These are phyloP conservation scores for Ataeniobius toweri DNA, from an alignment of 2,797 vertebrate species.

Conservation along the genomic window DNA sequence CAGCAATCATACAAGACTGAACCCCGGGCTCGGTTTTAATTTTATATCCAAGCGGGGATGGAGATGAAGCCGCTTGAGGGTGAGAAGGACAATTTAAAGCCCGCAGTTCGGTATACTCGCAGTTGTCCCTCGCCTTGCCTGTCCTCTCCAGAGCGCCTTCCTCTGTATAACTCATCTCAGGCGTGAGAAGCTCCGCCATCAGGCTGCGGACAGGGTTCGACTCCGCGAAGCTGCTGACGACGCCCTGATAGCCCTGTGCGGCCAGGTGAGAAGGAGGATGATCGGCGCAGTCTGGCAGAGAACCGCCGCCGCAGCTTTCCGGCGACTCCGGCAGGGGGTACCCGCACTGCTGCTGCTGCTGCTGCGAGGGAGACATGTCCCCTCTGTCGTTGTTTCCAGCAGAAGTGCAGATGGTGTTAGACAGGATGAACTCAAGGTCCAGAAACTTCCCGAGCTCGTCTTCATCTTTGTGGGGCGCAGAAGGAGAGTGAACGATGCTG, in stretches of 20 bases:
- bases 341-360: slow-evolving; percentile 59
- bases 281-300: slow-evolving; percentile 80
- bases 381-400: slow-evolving; percentile 29
- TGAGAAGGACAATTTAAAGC: slow-evolving; percentile 60
- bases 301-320: slow-evolving; percentile 85
- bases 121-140: slow-evolving; percentile 63
- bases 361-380: slow-evolving; percentile 49
- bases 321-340: slow-evolving; percentile 90
- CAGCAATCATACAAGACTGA: slow-evolving; percentile 85
- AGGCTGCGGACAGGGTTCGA: slow-evolving; percentile 82
- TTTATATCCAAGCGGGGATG: slow-evolving; percentile 77
- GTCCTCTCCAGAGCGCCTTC: slow-evolving; percentile 61
- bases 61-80: slow-evolving; percentile 57
- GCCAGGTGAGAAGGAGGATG: slow-evolving; percentile 57
- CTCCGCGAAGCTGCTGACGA: slow-evolving; percentile 52
- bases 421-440: slow-evolving; percentile 92
- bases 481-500: slow-evolving; percentile 77
- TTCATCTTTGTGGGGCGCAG: slow-evolving; percentile 78
- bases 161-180: slow-evolving; percentile 75
- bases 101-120: slow-evolving; percentile 87
- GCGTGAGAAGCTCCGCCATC: slow-evolving; percentile 87
- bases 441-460: slow-evolving; percentile 88
- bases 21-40: slow-evolving; percentile 85
- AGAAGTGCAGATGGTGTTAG: slow-evolving; percentile 79
- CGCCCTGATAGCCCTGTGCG: slow-evolving; percentile 58